Evolutionary conservation across 2,888 invertebrate genomes (phyloP), one percentile per base, ranked within the genome.

Genomic region (Cosmopolites sordidus): DNA sequence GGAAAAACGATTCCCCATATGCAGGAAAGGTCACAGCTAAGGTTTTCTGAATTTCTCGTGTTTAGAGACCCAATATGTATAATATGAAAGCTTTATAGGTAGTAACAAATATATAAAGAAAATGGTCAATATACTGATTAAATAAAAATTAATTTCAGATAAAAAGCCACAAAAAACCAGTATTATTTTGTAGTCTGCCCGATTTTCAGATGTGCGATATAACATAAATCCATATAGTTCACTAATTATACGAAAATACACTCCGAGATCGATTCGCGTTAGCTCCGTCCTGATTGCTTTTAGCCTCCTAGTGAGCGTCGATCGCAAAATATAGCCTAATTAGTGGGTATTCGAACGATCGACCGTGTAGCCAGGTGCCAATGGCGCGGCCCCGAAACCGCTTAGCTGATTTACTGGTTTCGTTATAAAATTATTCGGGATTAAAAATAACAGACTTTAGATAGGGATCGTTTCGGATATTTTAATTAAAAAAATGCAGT

Each of bases 401-500:
- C 22, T 3, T 22, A 3, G 62, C 63, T 61, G 64, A 64, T 65
- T 63, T 64, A 62, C 60, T 58, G 62, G 63, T 63, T 64, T 64
- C 66, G 65, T 66, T 66, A 66, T 63, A 61, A 66, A 66, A 66
- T 62, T 64, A 64, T 65, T 59, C 64, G 54, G 60, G 60, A 56
- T 57, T 55, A 47, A 62, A 62, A 63, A 63, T 61, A 61, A 62
- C 63, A 60, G 60, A 63, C 61, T 61, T 5, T 59, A 64, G 68
- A 68, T 68, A 65, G 67, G 61, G 69, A 72, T 72, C 71, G 63
- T 66, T 62, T 62, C 64, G 71, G 69, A 71, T 71, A 70, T 72
- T 72, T 72, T 72, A 72, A 72, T 72, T 72, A 71, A 71, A 71
- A 54, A 47, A 69, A 62, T 63, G 62, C n/a, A n/a, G n/a, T n/a